Evolutionary conservation across 2,888 invertebrate species (phyloP), one percentile per base, ranked within the genome.

Genomic region (Sinopyrophorus schimmeli): DNA sequence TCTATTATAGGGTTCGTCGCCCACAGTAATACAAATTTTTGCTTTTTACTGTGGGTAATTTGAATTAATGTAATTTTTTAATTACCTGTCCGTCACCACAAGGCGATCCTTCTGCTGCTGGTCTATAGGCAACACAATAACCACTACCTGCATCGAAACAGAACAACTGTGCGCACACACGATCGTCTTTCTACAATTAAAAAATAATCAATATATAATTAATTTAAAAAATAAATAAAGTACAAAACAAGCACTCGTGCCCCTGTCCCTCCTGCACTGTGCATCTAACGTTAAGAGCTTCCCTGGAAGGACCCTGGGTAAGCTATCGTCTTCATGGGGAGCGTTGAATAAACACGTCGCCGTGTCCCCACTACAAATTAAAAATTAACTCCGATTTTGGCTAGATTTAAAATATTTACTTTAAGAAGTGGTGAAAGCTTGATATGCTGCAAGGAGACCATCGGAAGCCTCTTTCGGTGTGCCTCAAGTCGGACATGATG

Each of bases 101-200:
- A 0, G 91, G 84, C 16, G 93, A 93, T 17, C 94, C 94, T 74
- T 95, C 94, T 1, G 94, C 94, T 7, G 94, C 94, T 9, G 94
- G 94, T 63, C 94, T 80, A 77, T 94, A 95, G 47, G 94, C 94
- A 50, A 95, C 94, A 75, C 94, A 95, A 76, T 94, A 95, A 15
- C 94, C 94, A 61, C 93, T 94, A 52, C 89, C 88, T 23, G 93
- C 87, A 75, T 95, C 94, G 72, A 94, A 94, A 72, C 94, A 95
- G 77, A 94, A 95, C 58, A 95, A 77, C 76, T 95, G 94, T 17
- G 94, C 92, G 71, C 94, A 95, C 15, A 95, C 94, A 26, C 94
- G 82, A 74, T 94, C 93, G 71, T 95, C 94, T 80, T 94, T 94
- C 93, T 91, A 78, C 37, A 78, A 76, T 15, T 30, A 15, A 17